phyloP scores from a whole-genome alignment of 2,797 vertebrate genomes.

The Pristis pectinata region DNA sequence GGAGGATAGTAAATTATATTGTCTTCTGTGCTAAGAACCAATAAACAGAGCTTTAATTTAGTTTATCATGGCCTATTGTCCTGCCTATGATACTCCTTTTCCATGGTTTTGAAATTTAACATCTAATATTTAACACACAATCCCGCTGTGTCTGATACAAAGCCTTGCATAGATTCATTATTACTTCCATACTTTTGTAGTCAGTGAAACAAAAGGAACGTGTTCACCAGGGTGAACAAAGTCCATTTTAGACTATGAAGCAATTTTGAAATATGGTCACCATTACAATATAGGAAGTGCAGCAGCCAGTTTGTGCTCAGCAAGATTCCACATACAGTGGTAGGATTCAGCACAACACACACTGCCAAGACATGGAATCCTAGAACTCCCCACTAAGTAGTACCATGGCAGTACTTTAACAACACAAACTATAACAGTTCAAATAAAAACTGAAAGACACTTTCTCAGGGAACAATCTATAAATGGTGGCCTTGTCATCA shows the following conservation, averaged over 20 bases:
- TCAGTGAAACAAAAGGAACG: neutral
- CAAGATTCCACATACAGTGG: neutral
- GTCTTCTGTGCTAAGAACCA: too few species aligned
- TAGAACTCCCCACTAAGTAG: neutral
- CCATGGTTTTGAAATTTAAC: neutral
- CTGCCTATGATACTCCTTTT: neutral
- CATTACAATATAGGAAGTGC: neutral
- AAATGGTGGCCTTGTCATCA: neutral
- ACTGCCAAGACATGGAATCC: neutral
- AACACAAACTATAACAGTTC: too few species aligned
- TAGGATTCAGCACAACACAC: too few species aligned
- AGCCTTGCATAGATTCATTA: neutral
- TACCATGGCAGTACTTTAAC: too few species aligned
- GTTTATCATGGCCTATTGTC: neutral
- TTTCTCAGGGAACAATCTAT: neutral
- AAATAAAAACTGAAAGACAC: too few species aligned
- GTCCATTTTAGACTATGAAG: too few species aligned
- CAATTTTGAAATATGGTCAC: neutral
- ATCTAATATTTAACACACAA: neutral
- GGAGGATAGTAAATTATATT: too few species aligned
- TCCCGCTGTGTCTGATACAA: neutral
- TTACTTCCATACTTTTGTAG: too few species aligned
- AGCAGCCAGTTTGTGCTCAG: neutral
- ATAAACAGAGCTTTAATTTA: neutral
- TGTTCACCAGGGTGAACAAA: neutral